A percentile compares a stretch with the other conserved stretches of the same genome.
These are phyloP conservation scores for Sturnus vulgaris DNA, from an alignment of 2,113 vertebrate genomes.

Conservation along the genomic window DNA sequence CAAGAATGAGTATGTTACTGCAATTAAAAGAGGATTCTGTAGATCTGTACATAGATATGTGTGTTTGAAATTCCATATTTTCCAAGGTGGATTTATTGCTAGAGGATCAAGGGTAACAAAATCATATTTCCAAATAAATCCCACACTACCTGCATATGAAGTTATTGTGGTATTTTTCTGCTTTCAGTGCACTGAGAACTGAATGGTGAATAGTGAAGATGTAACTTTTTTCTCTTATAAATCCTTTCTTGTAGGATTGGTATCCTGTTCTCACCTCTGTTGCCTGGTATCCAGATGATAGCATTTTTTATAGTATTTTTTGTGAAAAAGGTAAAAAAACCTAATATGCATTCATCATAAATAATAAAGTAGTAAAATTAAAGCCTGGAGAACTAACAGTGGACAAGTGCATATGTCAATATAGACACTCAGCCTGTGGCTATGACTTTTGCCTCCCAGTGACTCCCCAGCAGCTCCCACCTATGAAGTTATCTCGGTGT, in stretches of 20 bases:
- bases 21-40: background rate
- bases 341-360: background rate
- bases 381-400: background rate
- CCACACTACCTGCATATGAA: background rate
- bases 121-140: background rate
- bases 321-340: constrained; percentile 85
- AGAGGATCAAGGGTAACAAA: background rate
- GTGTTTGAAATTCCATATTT: background rate
- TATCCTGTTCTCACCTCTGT: constrained; percentile 90
- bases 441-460: background rate
- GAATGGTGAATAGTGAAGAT: background rate
- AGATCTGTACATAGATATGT: background rate
- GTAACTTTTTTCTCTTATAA: background rate
- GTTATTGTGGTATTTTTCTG: background rate
- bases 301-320: constrained; percentile 87
- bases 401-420: fast-evolving
- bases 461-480: background rate
- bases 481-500: background rate
- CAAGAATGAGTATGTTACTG: background rate
- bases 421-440: background rate
- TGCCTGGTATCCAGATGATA: constrained; percentile 89
- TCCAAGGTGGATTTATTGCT: background rate
- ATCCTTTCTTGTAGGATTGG: constrained; percentile 81
- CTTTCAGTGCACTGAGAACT: background rate
- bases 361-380: background rate